These are phyloP conservation scores for Chionodraco myersi DNA, from an alignment of 2,113 vertebrate species.

Conservation along the genomic window DNA sequence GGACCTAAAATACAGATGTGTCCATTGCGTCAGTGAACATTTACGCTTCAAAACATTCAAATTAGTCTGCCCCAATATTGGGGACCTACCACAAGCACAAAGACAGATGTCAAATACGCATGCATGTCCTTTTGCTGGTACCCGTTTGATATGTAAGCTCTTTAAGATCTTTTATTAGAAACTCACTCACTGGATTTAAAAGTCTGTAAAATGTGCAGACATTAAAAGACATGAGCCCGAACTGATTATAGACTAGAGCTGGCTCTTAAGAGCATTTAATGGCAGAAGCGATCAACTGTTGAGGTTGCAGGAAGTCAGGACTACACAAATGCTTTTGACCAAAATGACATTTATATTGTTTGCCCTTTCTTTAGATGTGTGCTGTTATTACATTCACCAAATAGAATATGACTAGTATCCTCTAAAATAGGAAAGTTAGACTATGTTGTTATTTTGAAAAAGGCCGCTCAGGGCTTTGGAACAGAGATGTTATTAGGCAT, in stretches of 20 bases:
- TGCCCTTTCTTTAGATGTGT: slow-evolving; percentile 24
- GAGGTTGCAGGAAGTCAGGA: slow-evolving; percentile 9
- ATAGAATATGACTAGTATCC: slow-evolving; percentile 18
- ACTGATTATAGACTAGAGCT: slow-evolving; percentile 49
- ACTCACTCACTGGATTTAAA: slow-evolving; percentile 30
- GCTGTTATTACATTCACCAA: slow-evolving; percentile 13
- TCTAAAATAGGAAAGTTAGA: slow-evolving; percentile 31
- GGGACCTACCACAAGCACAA: slow-evolving; percentile 53
- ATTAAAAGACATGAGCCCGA: slow-evolving; percentile 56
- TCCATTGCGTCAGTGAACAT: slow-evolving; percentile 60
- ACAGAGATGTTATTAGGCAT: slow-evolving; percentile 34
- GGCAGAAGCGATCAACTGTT: slow-evolving; percentile 21
- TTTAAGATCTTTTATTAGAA: slow-evolving; percentile 59
- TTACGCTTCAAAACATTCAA: slow-evolving; percentile 33
- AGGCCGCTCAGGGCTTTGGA: slow-evolving; percentile 30
- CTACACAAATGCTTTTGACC: slow-evolving; percentile 15
- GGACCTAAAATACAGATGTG: slow-evolving; percentile 63
- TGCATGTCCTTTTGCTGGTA: slow-evolving; percentile 1
- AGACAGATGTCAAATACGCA: slow-evolving; percentile 60
- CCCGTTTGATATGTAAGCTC: slow-evolving; percentile 28
- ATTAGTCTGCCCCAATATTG: slow-evolving; percentile 24
- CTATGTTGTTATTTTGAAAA: slow-evolving; percentile 38
- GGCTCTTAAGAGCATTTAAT: slow-evolving; percentile 27
- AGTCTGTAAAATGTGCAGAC: slow-evolving; percentile 53
- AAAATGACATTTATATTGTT: slow-evolving; percentile 33